A percentile compares a stretch with the other conserved stretches of the same genome.
Conservation (phyloP, 2,797 vertebrate genomes). For the Platalea minor region DNA sequence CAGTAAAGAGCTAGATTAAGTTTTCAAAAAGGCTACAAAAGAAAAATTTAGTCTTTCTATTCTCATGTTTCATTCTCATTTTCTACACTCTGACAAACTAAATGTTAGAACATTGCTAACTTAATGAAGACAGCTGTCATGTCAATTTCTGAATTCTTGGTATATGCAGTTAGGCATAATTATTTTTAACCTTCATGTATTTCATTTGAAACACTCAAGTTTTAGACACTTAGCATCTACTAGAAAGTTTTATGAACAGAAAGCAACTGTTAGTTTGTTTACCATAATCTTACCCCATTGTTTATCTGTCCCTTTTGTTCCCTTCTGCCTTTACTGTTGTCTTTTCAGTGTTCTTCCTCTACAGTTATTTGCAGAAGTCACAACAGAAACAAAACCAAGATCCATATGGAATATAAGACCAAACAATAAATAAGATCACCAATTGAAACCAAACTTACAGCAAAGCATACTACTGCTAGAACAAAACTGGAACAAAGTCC, state of each 20-base stretch:
- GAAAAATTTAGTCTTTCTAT: background rate
- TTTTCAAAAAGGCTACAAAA: background rate
- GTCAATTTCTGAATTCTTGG: background rate
- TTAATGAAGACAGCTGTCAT: background rate
- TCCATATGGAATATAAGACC: background rate
- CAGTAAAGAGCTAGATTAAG: background rate
- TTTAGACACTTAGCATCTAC: background rate
- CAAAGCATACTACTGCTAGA: background rate
- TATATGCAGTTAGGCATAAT: background rate
- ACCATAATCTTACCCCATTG: no score
- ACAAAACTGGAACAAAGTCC: background rate
- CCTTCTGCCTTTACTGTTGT: background rate
- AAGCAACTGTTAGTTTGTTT: background rate
- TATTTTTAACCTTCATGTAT: background rate
- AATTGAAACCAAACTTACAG: background rate
- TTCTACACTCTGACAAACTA: background rate
- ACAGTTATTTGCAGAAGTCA: background rate
- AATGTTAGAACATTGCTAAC: background rate
- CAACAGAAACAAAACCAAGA: background rate
- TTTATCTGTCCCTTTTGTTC: background rate
- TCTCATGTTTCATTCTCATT: background rate
- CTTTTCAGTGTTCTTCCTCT: background rate
- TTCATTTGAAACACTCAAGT: background rate
- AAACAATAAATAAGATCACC: background rate
- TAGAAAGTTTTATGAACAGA: background rate